Base-by-base conservation (phyloP, 2,113 vertebrate genomes). In the Notiomystis cincta region DNA sequence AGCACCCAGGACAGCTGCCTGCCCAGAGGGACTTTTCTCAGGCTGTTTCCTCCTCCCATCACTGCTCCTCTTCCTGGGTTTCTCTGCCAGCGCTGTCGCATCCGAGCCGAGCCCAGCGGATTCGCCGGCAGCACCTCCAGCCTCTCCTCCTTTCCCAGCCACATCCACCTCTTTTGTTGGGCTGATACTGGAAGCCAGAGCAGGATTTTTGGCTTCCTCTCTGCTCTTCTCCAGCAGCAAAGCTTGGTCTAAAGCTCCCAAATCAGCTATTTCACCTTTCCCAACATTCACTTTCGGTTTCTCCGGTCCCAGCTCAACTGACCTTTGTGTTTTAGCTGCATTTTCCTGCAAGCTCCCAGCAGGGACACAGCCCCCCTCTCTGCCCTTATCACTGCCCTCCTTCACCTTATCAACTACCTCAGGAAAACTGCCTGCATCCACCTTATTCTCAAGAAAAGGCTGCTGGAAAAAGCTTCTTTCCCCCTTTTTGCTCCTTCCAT, bases 61-160 rank as follows among this genome's bases (percentile, higher is more conserved):
- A 17, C 86, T 97, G 53, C 86, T 38, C 65, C 95, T 97, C 47
- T 98, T 98, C 31, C 97, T 95, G n/a, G 92, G 13, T 42, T 96
- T 98, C 60, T 97, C 97, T 51, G 90, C 81, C 82, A 81, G 30
- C 56, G 11, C 30, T 0, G 65, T 1, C 2, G 35, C 65, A 13
- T 24, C 47, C 1, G 31, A 22, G 15, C 37, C 5, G 1, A 24
- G 2, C 38, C 10, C 44, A 0, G 10, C 2, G 1, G 19, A 4
- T 4, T 58, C 78, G 3, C 51, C 13, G 1, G 33, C 64, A 13
- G 75, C 5, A 22, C 35, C 37, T 23, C 30, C 31, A 3, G 23
- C 84, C 85, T 93, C 97, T 47, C 27, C 81, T 70, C 89, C 84
- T 42, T 42, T n/a, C 28, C 15, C 31, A 18, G 10, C 5, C 18